A percentile compares a stretch with the other conserved stretches of the same genome.
Conservation (phyloP, 2,888 invertebrate species). For the Chymomyza caudatula region DNA sequence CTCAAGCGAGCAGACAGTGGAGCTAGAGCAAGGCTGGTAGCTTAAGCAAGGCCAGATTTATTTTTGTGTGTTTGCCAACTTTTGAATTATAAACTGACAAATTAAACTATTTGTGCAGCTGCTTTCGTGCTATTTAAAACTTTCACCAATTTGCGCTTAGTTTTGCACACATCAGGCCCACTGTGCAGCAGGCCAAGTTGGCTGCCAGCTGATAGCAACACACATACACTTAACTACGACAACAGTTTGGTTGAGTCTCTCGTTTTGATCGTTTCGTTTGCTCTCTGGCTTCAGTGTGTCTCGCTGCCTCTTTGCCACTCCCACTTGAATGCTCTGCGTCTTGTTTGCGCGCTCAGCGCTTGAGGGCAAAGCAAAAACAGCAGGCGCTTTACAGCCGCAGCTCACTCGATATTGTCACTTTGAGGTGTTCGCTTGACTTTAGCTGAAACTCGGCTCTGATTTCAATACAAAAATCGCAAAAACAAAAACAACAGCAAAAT, state of each 20-base stretch:
- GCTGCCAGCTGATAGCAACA: constrained; percentile 31
- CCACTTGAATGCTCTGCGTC: not conserved
- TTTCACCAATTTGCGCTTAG: not conserved
- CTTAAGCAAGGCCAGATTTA: too few species aligned
- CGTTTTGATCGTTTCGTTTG: not conserved
- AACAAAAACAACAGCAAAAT: constrained; percentile 20
- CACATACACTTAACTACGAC: not conserved
- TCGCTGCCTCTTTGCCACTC: constrained; percentile 13
- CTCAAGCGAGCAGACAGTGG: not conserved
- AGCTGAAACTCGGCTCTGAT: constrained; percentile 37
- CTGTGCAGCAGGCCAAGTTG: constrained; percentile 19
- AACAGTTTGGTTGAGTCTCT: not conserved
- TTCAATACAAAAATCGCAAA: constrained; percentile 33
- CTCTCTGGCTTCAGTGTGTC: not conserved
- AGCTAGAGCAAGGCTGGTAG: too few species aligned
- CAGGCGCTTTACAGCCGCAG: constrained; percentile 21
- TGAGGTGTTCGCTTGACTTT: constrained; percentile 44
- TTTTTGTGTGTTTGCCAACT: not conserved
- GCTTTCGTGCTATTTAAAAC: not conserved
- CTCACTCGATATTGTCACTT: constrained; percentile 59
- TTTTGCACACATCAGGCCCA: constrained; percentile 9
- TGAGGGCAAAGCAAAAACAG: constrained; percentile 46
- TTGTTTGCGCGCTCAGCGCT: constrained; percentile 3
- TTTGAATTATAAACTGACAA: too few species aligned
- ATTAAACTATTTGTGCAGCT: not conserved